A percentile compares a stretch with the other conserved stretches of the same genome.
Conservation (phyloP, 2,113 vertebrate genomes). For the Gila orcuttii region DNA sequence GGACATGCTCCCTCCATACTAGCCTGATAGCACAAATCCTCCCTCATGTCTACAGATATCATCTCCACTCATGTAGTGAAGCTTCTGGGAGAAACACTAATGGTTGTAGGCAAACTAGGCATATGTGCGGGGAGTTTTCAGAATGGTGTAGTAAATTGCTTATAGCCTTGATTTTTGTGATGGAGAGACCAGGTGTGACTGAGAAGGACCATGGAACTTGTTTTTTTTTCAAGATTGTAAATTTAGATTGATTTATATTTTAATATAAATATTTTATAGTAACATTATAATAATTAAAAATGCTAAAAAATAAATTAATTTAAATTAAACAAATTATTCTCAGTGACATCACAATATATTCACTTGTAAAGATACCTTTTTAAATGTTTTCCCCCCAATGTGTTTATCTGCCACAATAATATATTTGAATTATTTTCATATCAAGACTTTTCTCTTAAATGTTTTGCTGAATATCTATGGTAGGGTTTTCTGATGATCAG, state of each 20-base stretch:
- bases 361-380: background rate
- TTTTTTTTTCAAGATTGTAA: background rate
- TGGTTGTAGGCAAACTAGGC: background rate
- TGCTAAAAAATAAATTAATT: background rate
- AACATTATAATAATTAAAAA: background rate
- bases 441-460: background rate
- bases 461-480: background rate
- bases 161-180: background rate
- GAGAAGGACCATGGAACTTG: background rate
- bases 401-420: background rate
- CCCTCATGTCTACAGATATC: background rate
- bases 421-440: too few species aligned
- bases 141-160: slow-evolving; percentile 23
- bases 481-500: too few species aligned
- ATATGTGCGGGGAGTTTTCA: slow-evolving; percentile 2
- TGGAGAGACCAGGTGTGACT: slow-evolving; percentile 4
- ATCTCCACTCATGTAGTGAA: background rate
- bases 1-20: background rate
- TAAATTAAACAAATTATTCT: background rate
- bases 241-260: background rate
- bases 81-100: background rate
- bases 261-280: background rate
- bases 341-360: background rate
- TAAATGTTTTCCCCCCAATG: background rate
- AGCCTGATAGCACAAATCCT: slow-evolving; percentile 5